These are phyloP conservation scores for Fabriciana adippe DNA, from an alignment of 2,888 invertebrate species.

Conservation along the genomic window DNA sequence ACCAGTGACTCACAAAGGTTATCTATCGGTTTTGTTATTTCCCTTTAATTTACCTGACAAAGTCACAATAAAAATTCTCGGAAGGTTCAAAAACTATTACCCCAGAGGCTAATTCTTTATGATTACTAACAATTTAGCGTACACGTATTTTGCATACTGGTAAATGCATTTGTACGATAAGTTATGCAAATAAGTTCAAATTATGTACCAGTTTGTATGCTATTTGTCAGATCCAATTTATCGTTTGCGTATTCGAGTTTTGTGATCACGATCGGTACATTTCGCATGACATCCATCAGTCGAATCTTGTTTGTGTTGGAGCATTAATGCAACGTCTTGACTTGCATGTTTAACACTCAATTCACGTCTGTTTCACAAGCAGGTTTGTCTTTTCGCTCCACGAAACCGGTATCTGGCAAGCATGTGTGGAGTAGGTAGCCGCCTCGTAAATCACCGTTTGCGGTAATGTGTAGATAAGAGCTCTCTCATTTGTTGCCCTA, in stretches of 20 bases:
- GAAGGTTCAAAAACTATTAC: conserved; percentile 30
- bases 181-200: conserved; percentile 22
- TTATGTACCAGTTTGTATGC: conserved; percentile 24
- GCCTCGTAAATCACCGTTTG: conserved; percentile 72
- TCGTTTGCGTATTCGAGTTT: conserved; percentile 27
- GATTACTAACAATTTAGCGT: conserved; percentile 19
- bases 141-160: conserved; percentile 23
- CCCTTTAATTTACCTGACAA: conserved; percentile 24
- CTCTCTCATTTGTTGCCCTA: conserved; percentile 80
- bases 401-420: conserved; percentile 59
- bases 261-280: conserved; percentile 35
- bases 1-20: conserved; percentile 15
- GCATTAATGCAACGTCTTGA: conserved; percentile 64
- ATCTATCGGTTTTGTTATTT: conserved; percentile 19
- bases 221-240: conserved; percentile 36
- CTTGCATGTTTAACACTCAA: conserved; percentile 68
- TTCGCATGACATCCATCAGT: conserved; percentile 49
- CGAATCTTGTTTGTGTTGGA: conserved; percentile 50
- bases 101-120: conserved; percentile 9
- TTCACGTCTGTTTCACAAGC: conserved; percentile 69
- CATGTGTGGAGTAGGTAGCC: conserved; percentile 58
- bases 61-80: conserved; percentile 30
- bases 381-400: conserved; percentile 63
- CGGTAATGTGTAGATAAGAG: conserved; percentile 79
- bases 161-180: conserved; percentile 18